phyloP scores from a whole-genome alignment of 2,888 invertebrate genomes.

The Drosophila tanythrix region DNA sequence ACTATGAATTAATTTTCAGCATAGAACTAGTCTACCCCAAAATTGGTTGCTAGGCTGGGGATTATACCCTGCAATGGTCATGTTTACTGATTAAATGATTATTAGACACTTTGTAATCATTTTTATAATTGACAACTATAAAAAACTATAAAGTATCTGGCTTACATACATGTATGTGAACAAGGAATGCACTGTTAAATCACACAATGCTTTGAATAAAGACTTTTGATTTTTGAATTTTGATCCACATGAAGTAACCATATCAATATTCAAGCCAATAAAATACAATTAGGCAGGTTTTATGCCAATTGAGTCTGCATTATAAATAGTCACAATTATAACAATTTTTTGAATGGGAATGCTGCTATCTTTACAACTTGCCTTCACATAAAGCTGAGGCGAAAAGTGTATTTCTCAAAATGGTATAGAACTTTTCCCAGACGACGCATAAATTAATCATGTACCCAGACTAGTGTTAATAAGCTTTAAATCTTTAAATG shows the following conservation, averaged over 20 bases:
- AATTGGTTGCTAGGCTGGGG: not conserved
- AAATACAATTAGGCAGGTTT: not conserved
- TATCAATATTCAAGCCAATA: not conserved
- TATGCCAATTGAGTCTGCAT: slow-evolving; percentile 7
- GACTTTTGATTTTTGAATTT: not conserved
- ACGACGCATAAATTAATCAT: slow-evolving; percentile 1
- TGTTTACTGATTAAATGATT: slow-evolving; percentile 32
- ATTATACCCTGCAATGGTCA: slow-evolving; percentile 16
- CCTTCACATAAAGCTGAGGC: slow-evolving; percentile 9
- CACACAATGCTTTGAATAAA: not conserved
- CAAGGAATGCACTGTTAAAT: slow-evolving; percentile 8
- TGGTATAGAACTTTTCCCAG: not conserved
- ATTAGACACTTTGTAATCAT: slow-evolving; percentile 36
- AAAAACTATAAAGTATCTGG: slow-evolving; percentile 7
- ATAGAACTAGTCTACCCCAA: not conserved
- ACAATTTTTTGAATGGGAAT: slow-evolving; percentile 48
- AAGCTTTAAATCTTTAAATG: slow-evolving; percentile 9
- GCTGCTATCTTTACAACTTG: slow-evolving; percentile 51
- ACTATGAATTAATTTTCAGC: too few relatives aligned
- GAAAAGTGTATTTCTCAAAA: not conserved
- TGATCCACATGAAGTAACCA: not conserved
- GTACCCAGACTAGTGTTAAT: not conserved
- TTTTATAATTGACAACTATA: slow-evolving; percentile 35
- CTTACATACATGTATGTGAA: not conserved
- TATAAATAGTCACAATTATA: not conserved